Percentiles rank a stretch among this genome's conserved stretches.
Evolutionary conservation across 2,888 invertebrate species (phyloP).

Genomic region (Chironomus tentans): DNA sequence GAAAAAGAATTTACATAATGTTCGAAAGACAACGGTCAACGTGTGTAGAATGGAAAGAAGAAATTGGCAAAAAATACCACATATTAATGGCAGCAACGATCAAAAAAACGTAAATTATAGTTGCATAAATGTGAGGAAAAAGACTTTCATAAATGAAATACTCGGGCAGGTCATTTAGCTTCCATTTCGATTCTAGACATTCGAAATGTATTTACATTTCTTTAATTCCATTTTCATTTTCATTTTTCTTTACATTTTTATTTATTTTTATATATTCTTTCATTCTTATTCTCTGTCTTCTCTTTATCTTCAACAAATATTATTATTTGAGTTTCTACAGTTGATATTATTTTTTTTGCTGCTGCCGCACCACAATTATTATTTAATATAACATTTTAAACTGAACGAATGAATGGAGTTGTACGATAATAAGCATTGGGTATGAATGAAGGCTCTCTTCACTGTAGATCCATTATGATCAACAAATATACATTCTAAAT

Average conservation of each 20-base stretch:
- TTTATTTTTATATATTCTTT: not conserved
- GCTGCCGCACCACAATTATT: not conserved
- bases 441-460: too few relatives aligned
- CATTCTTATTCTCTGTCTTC: not conserved
- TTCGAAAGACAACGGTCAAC: not conserved
- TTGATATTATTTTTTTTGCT: not conserved
- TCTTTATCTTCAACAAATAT: conserved; percentile 6
- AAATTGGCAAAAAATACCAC: not conserved
- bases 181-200: not conserved
- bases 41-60: not conserved
- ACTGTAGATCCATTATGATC: not conserved
- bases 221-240: not conserved
- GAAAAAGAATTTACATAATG: not conserved
- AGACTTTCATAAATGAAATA: not conserved
- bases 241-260: not conserved
- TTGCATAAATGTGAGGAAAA: not conserved
- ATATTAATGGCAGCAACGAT: too few relatives aligned
- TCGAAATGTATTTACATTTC: not conserved
- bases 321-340: conserved; percentile 3
- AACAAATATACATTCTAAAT: not conserved
- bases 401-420: not conserved
- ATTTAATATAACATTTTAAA: not conserved
- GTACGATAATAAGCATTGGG: not conserved
- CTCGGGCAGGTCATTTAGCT: not conserved
- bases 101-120: not conserved